phyloP scores from a whole-genome alignment of 1,140 invertebrate genomes.

The Kradibia gibbosae region DNA sequence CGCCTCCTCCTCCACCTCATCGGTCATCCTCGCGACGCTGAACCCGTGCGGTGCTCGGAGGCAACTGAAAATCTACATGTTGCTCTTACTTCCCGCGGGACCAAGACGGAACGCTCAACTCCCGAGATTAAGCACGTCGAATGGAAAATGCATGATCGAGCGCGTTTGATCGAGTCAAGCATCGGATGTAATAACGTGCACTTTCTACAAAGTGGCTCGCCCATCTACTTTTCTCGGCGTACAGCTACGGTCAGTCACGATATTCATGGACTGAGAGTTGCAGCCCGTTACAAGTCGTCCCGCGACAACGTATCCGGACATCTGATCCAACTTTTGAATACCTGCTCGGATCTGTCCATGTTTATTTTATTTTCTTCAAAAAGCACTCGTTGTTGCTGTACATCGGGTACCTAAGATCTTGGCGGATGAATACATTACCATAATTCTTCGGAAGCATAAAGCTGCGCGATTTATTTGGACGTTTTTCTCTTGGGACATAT shows the following conservation, averaged over 20 bases:
- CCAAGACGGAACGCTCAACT: not conserved
- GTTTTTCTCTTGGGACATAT: conserved; percentile 35
- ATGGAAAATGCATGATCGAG: conserved; percentile 46
- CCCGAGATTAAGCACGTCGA: not conserved
- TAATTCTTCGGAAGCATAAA: conserved; percentile 40
- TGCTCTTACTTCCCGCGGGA: not conserved
- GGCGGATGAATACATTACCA: conserved; percentile 49
- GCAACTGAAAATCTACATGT: conserved; percentile 16
- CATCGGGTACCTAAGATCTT: conserved; percentile 6
- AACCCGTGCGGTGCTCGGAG: not conserved
- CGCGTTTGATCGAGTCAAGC: conserved; percentile 33
- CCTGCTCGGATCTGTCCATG: conserved; percentile 62
- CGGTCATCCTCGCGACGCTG: not conserved
- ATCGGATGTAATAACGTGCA: conserved; percentile 28
- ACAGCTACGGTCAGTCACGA: conserved; percentile 71
- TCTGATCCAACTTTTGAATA: conserved; percentile 73
- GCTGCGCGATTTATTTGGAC: not conserved
- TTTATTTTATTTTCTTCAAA: conserved; percentile 67
- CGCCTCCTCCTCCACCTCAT: too few relatives aligned
- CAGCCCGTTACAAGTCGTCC: not conserved
- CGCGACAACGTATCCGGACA: conserved; percentile 52
- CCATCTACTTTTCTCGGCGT: conserved; percentile 35
- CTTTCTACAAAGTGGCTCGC: conserved; percentile 26
- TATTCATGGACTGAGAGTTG: conserved; percentile 72
- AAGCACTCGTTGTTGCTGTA: not conserved